Percentiles rank a stretch among this genome's conserved stretches.
phyloP scores from a whole-genome alignment of 2,113 vertebrate species.

The Mastomys coucha region DNA sequence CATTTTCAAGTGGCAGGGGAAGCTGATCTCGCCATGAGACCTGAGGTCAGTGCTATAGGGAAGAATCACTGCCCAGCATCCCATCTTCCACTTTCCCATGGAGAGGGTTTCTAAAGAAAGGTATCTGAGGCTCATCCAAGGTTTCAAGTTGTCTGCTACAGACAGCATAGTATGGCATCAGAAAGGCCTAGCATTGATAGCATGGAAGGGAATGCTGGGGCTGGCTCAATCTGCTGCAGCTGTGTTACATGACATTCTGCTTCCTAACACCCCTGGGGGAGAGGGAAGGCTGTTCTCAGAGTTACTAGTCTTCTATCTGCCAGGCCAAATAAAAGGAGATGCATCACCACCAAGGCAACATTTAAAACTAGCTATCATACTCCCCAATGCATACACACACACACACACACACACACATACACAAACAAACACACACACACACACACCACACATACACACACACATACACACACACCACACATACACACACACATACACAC shows the following conservation, averaged over 20 bases:
- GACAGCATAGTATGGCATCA: background rate
- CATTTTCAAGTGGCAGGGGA: background rate
- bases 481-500: too few relatives aligned
- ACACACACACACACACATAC: too few relatives aligned
- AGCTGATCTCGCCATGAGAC: background rate
- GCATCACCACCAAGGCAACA: background rate
- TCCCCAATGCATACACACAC: too few relatives aligned
- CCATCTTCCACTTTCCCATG: background rate
- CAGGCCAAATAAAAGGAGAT: background rate
- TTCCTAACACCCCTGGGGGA: background rate
- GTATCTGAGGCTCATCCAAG: background rate
- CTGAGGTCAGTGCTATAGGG: background rate
- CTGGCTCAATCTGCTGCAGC: background rate
- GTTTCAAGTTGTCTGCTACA: background rate
- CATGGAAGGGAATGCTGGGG: too few relatives aligned
- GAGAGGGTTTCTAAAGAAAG: background rate
- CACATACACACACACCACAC: too few relatives aligned
- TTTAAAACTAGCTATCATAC: background rate
- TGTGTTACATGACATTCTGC: background rate
- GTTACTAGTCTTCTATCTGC: background rate
- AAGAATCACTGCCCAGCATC: background rate
- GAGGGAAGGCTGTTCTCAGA: background rate
- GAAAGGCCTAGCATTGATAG: background rate
- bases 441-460: too few relatives aligned
- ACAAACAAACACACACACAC: too few relatives aligned